Conservation (phyloP, 2,797 vertebrate genomes). For the Octomys mimax region DNA sequence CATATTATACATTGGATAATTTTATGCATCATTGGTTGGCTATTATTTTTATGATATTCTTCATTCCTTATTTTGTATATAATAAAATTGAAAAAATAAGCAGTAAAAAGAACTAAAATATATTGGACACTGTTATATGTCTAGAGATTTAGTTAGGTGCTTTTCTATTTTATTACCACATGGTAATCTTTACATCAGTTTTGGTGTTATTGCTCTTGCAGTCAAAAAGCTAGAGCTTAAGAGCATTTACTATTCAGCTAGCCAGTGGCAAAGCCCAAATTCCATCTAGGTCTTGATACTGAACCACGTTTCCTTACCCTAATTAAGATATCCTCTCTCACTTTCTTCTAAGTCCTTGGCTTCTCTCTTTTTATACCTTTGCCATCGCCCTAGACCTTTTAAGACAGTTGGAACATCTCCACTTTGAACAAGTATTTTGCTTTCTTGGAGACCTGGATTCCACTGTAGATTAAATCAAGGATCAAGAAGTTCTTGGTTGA, state of each 20-base stretch:
- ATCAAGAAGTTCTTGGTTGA: neutral
- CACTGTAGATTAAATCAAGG: slow-evolving; percentile 41
- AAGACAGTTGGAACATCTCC: slow-evolving; percentile 25
- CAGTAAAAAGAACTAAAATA: neutral
- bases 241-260: neutral
- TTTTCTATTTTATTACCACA: neutral
- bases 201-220: neutral
- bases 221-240: neutral
- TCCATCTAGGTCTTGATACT: neutral
- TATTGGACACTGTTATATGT: neutral
- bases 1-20: neutral
- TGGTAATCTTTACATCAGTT: neutral
- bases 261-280: neutral
- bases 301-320: neutral
- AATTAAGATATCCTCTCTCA: neutral
- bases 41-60: slow-evolving; percentile 35
- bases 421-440: slow-evolving; percentile 43
- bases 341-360: neutral
- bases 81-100: slow-evolving; percentile 33
- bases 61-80: slow-evolving; percentile 19
- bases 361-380: neutral
- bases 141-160: neutral
- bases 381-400: neutral
- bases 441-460: slow-evolving; percentile 16
- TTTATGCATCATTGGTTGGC: slow-evolving; percentile 46